These are phyloP conservation scores for Oscheius myriophilus DNA, from an alignment of 2,888 invertebrate species.

Conservation along the genomic window DNA sequence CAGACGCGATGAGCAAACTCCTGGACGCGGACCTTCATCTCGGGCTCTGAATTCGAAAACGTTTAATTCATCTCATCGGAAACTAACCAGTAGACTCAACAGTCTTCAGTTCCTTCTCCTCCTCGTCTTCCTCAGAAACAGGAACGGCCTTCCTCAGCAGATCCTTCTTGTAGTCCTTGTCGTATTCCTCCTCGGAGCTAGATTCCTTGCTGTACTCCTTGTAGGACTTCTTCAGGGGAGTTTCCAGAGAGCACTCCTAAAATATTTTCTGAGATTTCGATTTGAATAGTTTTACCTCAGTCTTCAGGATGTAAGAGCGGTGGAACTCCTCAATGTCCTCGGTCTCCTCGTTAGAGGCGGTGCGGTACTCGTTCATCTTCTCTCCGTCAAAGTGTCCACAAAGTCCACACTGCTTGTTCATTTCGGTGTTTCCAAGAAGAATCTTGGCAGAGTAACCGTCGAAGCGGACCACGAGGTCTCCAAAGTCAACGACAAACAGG, in stretches of 20 bases:
- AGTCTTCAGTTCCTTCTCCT: slow-evolving; percentile 12
- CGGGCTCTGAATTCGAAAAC: slow-evolving; percentile 59
- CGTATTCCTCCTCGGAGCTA: slow-evolving; percentile 45
- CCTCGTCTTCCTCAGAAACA: slow-evolving; percentile 28
- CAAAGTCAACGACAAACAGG: slow-evolving; percentile 44
- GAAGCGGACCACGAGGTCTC: slow-evolving; percentile 58
- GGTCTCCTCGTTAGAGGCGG: slow-evolving; percentile 53
- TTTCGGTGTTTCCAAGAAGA: slow-evolving; percentile 44
- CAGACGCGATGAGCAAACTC: slow-evolving; percentile 62
- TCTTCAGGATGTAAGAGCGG: slow-evolving; percentile 56
- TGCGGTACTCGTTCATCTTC: slow-evolving; percentile 57
- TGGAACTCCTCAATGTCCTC: slow-evolving; percentile 64
- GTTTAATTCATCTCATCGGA: too few relatives aligned
- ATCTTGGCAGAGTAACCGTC: slow-evolving; percentile 59
- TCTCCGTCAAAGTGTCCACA: slow-evolving; percentile 68
- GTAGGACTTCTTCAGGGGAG: slow-evolving; percentile 20
- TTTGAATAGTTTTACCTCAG: slow-evolving; percentile 15
- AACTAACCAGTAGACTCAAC: slow-evolving; percentile 4
- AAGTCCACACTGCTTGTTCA: slow-evolving; percentile 65
- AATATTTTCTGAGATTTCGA: too few relatives aligned
- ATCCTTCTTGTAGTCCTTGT: slow-evolving; percentile 43
- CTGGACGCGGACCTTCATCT: slow-evolving; percentile 52
- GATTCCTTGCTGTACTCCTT: slow-evolving; percentile 49
- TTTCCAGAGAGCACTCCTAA: slow-evolving; percentile 33
- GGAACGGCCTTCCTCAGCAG: slow-evolving; percentile 27